Evolutionary conservation across 2,113 vertebrate species (phyloP).

Genomic region (Mastomys coucha): DNA sequence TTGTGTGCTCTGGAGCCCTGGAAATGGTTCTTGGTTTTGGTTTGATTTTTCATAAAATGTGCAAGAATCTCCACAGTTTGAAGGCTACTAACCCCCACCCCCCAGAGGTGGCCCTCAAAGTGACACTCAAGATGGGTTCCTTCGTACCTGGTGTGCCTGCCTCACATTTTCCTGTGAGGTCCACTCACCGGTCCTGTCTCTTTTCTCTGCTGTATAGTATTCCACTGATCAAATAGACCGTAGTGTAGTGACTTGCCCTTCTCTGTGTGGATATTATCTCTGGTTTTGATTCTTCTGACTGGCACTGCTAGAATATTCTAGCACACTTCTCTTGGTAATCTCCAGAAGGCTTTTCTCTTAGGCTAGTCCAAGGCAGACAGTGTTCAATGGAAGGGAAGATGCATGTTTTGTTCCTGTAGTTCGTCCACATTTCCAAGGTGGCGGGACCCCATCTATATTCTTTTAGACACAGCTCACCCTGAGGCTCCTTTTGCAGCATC

Average conservation of each 20-base stretch:
- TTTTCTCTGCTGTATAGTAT: not conserved
- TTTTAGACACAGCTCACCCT: not conserved
- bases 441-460: not conserved
- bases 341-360: not conserved
- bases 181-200: fast-evolving
- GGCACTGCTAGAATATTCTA: not conserved
- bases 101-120: not conserved
- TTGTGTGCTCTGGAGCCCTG: not conserved
- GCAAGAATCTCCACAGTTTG: not conserved
- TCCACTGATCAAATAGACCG: not conserved
- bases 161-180: fast-evolving
- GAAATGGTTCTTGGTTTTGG: not conserved
- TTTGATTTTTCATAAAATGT: not conserved
- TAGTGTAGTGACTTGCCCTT: no score
- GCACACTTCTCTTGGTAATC: fast-evolving
- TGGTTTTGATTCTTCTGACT: not conserved
- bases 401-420: not conserved
- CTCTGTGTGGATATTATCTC: not conserved
- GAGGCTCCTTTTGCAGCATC: not conserved
- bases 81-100: not conserved
- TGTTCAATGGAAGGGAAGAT: no score
- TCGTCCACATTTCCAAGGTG: not conserved
- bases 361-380: not conserved
- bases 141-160: not conserved
- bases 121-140: not conserved